These are phyloP conservation scores for Girardia tigrina DNA, from an alignment of 2,888 invertebrate species.

Conservation along the genomic window DNA sequence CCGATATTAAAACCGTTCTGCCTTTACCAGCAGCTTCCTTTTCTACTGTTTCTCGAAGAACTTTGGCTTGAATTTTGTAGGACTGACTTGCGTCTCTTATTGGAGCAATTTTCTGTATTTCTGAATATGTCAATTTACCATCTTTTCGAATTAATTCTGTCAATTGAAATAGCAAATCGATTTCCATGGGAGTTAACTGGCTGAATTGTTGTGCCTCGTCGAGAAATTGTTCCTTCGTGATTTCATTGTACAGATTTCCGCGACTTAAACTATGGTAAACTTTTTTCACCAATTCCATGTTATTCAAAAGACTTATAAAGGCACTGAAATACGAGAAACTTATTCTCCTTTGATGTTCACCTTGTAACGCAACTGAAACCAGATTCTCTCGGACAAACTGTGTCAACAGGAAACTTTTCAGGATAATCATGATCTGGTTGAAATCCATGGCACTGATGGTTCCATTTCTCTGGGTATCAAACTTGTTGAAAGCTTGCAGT, in stretches of 20 bases:
- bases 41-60: constrained; percentile 60
- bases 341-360: constrained; percentile 57
- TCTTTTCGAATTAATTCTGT: constrained; percentile 74
- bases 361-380: constrained; percentile 49
- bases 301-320: constrained; percentile 85
- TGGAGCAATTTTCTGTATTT: constrained; percentile 76
- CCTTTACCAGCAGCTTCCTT: constrained; percentile 31
- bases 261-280: constrained; percentile 77
- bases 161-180: constrained; percentile 82
- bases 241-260: constrained; percentile 67
- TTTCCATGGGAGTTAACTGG: constrained; percentile 86
- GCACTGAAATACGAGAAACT: constrained; percentile 97
- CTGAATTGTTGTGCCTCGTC: constrained; percentile 88
- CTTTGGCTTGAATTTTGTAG: constrained; percentile 67
- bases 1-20: constrained; percentile 41
- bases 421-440: constrained; percentile 77
- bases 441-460: constrained; percentile 86
- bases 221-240: constrained; percentile 90
- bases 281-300: constrained; percentile 92
- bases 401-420: constrained; percentile 85
- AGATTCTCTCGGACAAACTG: constrained; percentile 78
- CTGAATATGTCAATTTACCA: constrained; percentile 74
- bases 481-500: constrained; percentile 79
- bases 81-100: constrained; percentile 88
- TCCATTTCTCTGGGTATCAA: constrained; percentile 74